phyloP scores from a whole-genome alignment of 1,140 invertebrate species.

The Penaeus chinensis region DNA sequence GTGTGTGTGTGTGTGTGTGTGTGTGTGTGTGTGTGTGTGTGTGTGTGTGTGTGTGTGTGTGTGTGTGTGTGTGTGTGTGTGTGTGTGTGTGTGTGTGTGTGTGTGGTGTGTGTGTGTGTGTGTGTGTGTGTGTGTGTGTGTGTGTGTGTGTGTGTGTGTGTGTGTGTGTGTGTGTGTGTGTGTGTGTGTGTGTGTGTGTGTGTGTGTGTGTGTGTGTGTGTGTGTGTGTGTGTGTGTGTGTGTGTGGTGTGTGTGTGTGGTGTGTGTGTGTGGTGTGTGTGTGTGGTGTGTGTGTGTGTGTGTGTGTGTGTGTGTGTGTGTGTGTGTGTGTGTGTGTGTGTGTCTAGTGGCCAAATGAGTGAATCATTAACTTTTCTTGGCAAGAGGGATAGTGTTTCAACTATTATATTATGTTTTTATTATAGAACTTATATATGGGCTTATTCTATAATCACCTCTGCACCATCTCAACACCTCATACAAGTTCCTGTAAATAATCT shows the following conservation, averaged over 20 bases:
- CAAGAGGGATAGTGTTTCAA: background rate
- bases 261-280: too few species aligned
- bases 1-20: background rate
- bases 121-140: background rate
- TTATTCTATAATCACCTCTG: too few species aligned
- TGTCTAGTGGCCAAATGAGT: background rate
- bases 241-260: too few species aligned
- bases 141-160: background rate
- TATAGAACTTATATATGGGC: background rate
- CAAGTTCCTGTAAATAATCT: too few species aligned
- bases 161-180: background rate
- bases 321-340: constrained; percentile 13
- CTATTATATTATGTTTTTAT: background rate
- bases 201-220: too few species aligned
- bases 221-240: constrained; percentile 18
- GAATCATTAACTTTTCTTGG: background rate
- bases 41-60: background rate
- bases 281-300: too few species aligned
- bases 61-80: background rate
- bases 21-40: background rate
- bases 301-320: constrained; percentile 26
- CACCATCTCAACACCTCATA: too few species aligned
- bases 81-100: background rate
- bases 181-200: background rate
- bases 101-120: background rate